Evolutionary conservation across 2,888 invertebrate species (phyloP).

Genomic region (Muschampia plurimacula): DNA sequence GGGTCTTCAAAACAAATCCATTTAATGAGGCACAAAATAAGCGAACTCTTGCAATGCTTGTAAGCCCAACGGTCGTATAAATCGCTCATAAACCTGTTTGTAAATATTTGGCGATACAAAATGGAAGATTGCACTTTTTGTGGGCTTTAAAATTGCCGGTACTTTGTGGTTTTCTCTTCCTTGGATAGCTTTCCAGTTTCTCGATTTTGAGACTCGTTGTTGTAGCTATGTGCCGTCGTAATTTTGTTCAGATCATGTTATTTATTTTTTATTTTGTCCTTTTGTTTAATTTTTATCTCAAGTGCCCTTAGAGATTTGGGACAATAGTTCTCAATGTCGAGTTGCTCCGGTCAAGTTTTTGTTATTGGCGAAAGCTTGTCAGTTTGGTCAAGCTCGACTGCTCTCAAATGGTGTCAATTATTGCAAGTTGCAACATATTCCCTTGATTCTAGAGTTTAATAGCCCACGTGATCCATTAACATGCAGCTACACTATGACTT

Average conservation of each 20-base stretch:
- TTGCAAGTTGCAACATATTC: conserved; percentile 22
- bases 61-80: conserved; percentile 21
- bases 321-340: conserved; percentile 17
- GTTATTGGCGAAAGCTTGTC: conserved; percentile 33
- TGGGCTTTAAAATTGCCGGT: conserved; percentile 15
- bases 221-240: background rate
- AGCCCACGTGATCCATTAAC: conserved; percentile 10
- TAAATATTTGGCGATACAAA: conserved; percentile 23
- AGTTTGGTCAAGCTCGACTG: conserved; percentile 22
- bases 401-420: conserved; percentile 27
- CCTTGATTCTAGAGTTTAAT: conserved; percentile 12
- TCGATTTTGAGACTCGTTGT: background rate
- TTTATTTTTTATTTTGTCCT: background rate
- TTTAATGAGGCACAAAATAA: conserved; percentile 6
- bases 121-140: conserved; percentile 33
- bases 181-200: background rate
- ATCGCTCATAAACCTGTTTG: conserved; percentile 33
- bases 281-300: background rate
- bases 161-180: conserved; percentile 29
- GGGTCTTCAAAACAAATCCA: conserved; percentile 18
- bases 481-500: background rate
- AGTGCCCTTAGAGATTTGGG: conserved; percentile 14
- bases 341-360: conserved; percentile 23
- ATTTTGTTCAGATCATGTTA: background rate
- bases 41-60: conserved; percentile 11